These are phyloP conservation scores for Hydractinia echinata DNA, from an alignment of 30 jellyfish, hydroid and myxozoan species.

Conservation along the genomic window DNA sequence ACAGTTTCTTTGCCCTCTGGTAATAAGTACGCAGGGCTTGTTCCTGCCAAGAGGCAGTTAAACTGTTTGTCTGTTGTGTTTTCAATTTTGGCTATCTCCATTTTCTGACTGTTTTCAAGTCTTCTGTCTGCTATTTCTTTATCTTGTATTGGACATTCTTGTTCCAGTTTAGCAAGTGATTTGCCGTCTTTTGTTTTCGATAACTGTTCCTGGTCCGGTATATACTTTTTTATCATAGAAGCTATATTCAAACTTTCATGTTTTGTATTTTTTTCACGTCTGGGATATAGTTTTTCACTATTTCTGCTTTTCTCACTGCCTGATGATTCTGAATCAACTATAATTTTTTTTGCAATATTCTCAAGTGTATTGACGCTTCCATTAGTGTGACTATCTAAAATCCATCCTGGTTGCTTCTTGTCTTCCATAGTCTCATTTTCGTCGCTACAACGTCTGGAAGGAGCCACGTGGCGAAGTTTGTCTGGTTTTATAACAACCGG, in stretches of 20 bases:
- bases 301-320: too few species aligned
- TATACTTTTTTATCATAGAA: neutral
- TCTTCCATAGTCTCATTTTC: neutral
- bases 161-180: too few species aligned
- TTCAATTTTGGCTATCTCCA: neutral
- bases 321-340: neutral
- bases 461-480: conserved; percentile 12
- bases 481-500: conserved; percentile 38
- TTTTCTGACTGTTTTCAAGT: neutral
- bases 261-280: conserved; percentile 4
- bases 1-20: neutral
- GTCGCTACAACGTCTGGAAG: neutral
- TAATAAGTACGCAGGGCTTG: neutral
- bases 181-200: too few species aligned
- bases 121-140: too few species aligned
- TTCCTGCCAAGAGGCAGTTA: neutral
- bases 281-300: conserved; percentile 20
- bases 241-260: neutral
- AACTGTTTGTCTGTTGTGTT: neutral
- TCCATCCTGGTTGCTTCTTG: neutral
- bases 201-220: neutral
- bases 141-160: too few species aligned
- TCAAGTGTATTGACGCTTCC: neutral
- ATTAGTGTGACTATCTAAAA: neutral
- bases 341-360: neutral